Base-by-base conservation (phyloP, 1,140 invertebrate genomes). In the Melipona quadrifasciata region DNA sequence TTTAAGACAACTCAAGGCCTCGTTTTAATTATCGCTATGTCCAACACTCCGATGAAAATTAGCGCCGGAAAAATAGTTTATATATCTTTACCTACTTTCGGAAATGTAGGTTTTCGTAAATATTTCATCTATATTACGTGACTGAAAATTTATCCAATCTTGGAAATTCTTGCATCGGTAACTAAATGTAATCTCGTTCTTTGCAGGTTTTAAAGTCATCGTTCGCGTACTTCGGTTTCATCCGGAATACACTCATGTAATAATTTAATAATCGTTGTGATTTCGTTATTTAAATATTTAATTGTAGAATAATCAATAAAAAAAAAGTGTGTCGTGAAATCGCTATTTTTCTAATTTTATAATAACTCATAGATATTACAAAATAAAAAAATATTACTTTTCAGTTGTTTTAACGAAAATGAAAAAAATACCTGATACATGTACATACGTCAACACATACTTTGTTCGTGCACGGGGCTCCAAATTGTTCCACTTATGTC, bases 1-100 rank as follows among this genome's bases (percentile, higher is more conserved):
- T 21, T 14, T 14, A 86, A 85, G 27, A 76, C 82, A n/a, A 21
- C 81, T 27, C 80, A 68, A 0, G 79, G 72, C 31, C 47, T 92
- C 8, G 57, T 92, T 2, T 68, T 92, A 27, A 73, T 92, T 0
- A 90, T 92, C 4, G 78, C 77, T 10, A 86, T 86, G 21, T 86
- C 86, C 0, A 84, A 80, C 10, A 80, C 71, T 27, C 87, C 90
- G 0, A 58, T 80, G 27, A 83, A 87, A 72, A 65, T 92, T 8
- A 89, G 82, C 4, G 91, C 86, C 31, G 91, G 91, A 2, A 82
- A 75, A 27, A 77, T 92, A 70, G 39, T 87, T n/a, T 80, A 85
- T 71, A 80, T 92, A 58, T 90, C 90, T 14, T 51, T 91, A 19
- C 58, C 82, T 39, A 88, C 86, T 39, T 92, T 92, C 72, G 79